A percentile compares a stretch with the other conserved stretches of the same genome.
These are phyloP conservation scores for Scomberomorus guttatus DNA, from an alignment of 2,797 vertebrate species.

Conservation along the genomic window DNA sequence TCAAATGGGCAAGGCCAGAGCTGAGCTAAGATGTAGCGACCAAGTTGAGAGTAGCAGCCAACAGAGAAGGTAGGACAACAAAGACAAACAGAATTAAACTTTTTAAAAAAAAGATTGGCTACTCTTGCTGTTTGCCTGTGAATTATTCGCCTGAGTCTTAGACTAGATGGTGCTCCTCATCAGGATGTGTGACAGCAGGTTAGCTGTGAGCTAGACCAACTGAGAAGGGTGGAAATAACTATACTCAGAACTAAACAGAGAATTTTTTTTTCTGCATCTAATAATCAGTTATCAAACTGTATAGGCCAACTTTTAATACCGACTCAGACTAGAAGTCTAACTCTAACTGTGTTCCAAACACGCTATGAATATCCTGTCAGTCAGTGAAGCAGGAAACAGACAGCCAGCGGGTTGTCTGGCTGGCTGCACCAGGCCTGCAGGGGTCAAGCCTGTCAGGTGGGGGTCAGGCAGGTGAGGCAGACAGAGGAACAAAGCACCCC, in stretches of 20 bases:
- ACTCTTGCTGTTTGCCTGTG: no score
- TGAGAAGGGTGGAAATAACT: no score
- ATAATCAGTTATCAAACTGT: background rate
- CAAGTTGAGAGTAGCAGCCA: no score
- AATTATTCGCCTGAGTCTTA: no score
- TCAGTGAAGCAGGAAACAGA: slow-evolving; percentile 69
- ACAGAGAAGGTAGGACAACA: no score
- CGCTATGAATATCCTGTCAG: slow-evolving; percentile 76
- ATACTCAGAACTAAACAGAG: no score
- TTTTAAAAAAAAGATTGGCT: no score
- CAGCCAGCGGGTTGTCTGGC: slow-evolving; percentile 61
- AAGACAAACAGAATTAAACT: no score
- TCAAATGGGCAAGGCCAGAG: background rate
- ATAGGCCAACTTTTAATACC: background rate
- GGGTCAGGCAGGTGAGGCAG: slow-evolving; percentile 74
- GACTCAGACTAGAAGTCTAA: background rate
- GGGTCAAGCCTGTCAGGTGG: slow-evolving; percentile 68
- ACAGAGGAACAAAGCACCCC: slow-evolving; percentile 72
- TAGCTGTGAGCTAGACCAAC: no score
- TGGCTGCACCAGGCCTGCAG: slow-evolving; percentile 51
- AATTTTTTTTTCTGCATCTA: background rate
- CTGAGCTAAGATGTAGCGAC: background rate
- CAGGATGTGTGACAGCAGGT: no score
- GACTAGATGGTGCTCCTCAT: no score
- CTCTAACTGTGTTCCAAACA: slow-evolving; percentile 56